phyloP scores from a whole-genome alignment of 1,140 invertebrate species.

The Phortica variegata region DNA sequence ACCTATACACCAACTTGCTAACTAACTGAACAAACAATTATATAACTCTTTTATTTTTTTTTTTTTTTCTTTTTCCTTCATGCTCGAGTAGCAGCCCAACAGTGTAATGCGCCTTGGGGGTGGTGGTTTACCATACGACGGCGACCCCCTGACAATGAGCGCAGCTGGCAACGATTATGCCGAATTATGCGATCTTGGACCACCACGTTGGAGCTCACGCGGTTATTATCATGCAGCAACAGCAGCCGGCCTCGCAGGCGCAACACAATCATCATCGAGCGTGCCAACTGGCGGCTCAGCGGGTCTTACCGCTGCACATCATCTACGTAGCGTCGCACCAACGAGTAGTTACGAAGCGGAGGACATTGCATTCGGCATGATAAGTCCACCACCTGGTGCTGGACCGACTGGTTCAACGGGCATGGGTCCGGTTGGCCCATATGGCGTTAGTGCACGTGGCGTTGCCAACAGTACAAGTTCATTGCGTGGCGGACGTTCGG shows the following conservation, averaged over 20 bases:
- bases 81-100: conserved; percentile 26
- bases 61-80: not conserved
- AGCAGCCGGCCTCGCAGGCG: conserved; percentile 25
- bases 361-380: conserved; percentile 53
- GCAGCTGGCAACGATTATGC: conserved; percentile 58
- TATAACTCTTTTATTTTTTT: conserved; percentile 1
- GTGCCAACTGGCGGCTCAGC: conserved; percentile 48
- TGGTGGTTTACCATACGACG: conserved; percentile 56
- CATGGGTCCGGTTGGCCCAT: not conserved
- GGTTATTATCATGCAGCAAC: conserved; percentile 45
- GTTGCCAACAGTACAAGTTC: conserved; percentile 55
- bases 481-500: conserved; percentile 58
- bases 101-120: conserved; percentile 58
- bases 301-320: conserved; percentile 42
- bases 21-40: conserved; percentile 13
- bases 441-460: conserved; percentile 35
- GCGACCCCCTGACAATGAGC: conserved; percentile 58
- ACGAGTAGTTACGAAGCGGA: conserved; percentile 55
- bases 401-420: conserved; percentile 27
- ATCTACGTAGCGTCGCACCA: conserved; percentile 39
- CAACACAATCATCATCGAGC: conserved; percentile 50
- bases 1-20: too few relatives aligned
- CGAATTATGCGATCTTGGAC: conserved; percentile 58
- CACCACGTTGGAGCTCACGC: conserved; percentile 55
- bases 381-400: conserved; percentile 49